A percentile compares a stretch with the other conserved stretches of the same genome.
phyloP scores from a whole-genome alignment of 2,797 vertebrate species.

The Chelon labrosus region DNA sequence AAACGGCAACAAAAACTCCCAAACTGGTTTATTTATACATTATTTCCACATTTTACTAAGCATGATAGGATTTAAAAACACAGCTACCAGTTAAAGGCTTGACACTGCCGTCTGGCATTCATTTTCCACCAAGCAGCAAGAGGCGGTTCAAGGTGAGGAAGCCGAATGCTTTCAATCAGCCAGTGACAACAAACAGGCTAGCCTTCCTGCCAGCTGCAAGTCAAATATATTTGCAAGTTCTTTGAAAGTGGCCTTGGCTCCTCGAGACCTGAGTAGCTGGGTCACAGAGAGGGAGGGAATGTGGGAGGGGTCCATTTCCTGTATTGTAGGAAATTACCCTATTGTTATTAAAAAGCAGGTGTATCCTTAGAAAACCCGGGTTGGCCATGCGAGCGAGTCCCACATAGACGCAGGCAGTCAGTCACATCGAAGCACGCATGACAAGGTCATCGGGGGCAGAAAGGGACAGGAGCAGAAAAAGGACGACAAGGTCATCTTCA shows the following conservation, averaged over 20 bases:
- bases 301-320: conserved; percentile 85
- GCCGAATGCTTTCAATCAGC: conserved; percentile 33
- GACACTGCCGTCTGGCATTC: conserved; percentile 5
- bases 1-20: neutral
- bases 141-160: conserved; percentile 49
- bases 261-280: conserved; percentile 37
- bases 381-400: conserved; percentile 31
- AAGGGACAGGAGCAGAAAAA: conserved; percentile 24
- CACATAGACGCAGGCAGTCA: conserved; percentile 7
- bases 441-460: conserved; percentile 20
- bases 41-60: too few species aligned
- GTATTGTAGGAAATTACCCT: conserved; percentile 82
- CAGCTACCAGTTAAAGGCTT: neutral
- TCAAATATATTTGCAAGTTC: conserved; percentile 65
- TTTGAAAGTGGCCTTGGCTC: conserved; percentile 77
- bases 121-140: conserved; percentile 17
- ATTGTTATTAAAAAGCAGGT: conserved; percentile 91
- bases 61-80: neutral
- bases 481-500: conserved; percentile 9
- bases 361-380: conserved; percentile 86
- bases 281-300: conserved; percentile 56
- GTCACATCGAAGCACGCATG: conserved; percentile 18
- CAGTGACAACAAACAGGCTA: conserved; percentile 43
- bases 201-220: conserved; percentile 33
- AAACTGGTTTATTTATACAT: too few species aligned